Evolutionary conservation across 2,797 vertebrate species (phyloP).

Genomic region (Tadarida brasiliensis): DNA sequence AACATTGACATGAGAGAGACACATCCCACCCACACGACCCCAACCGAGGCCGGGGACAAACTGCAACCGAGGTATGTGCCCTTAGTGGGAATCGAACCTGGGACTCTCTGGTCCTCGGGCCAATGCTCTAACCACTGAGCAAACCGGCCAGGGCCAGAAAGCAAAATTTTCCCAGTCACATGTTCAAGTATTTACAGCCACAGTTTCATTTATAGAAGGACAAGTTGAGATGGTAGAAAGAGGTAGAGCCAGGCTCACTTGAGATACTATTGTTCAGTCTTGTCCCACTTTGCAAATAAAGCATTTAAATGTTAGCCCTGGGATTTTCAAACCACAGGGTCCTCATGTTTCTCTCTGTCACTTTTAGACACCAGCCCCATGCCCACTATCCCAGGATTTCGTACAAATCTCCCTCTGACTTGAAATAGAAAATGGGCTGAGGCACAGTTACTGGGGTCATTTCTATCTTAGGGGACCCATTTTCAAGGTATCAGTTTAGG

Average conservation of each 20-base stretch:
- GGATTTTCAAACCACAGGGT: neutral
- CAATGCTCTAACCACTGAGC: too few species aligned
- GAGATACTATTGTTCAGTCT: neutral
- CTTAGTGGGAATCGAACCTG: too few species aligned
- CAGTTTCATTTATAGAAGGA: neutral
- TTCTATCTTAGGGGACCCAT: neutral
- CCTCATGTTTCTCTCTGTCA: neutral
- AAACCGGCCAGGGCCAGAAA: too few species aligned
- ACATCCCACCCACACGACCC: too few species aligned
- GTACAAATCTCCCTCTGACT: neutral
- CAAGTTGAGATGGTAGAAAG: neutral
- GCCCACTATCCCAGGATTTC: neutral
- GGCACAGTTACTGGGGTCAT: neutral
- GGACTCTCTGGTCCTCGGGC: too few species aligned
- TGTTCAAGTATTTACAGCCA: neutral
- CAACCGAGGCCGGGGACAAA: too few species aligned
- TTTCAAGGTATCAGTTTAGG: slow-evolving; percentile 9
- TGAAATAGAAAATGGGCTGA: neutral
- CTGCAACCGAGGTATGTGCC: too few species aligned
- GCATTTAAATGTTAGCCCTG: neutral
- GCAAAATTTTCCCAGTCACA: neutral
- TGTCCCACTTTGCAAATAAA: neutral
- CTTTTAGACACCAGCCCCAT: neutral
- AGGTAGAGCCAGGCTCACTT: neutral
- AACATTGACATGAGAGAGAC: too few species aligned